A percentile compares a stretch with the other conserved stretches of the same genome.
Conservation (phyloP, 1,140 invertebrate genomes). For the Caerostris darwini region DNA sequence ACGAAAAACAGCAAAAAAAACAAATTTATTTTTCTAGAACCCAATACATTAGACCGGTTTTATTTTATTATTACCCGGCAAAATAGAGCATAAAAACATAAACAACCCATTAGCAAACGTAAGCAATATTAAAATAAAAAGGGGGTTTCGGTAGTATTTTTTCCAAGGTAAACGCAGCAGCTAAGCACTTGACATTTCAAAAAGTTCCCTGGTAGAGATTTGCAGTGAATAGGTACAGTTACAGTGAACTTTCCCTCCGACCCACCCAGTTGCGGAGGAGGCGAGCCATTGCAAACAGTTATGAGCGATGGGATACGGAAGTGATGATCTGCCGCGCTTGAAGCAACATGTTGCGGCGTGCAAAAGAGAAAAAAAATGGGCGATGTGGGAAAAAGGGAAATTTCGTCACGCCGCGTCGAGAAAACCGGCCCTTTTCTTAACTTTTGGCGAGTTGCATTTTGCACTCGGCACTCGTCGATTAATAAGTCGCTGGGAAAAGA, state of each 20-base stretch:
- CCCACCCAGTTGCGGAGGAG: not conserved
- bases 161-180: no score
- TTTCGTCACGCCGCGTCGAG: not conserved
- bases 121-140: no score
- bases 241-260: not conserved
- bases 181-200: no score
- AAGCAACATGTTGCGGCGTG: slow-evolving; percentile 38
- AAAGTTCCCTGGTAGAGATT: no score
- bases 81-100: no score
- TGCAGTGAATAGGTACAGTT: not conserved
- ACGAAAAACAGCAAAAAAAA: no score
- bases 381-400: slow-evolving; percentile 27
- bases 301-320: not conserved
- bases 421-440: not conserved
- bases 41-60: no score
- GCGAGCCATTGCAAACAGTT: not conserved
- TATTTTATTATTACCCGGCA: no score
- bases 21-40: no score
- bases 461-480: not conserved
- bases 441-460: not conserved
- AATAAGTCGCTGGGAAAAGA: not conserved
- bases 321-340: slow-evolving; percentile 1
- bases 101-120: no score
- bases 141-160: no score
- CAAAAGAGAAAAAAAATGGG: not conserved